These are phyloP conservation scores for Nibea coibor DNA, from an alignment of 2,113 vertebrate genomes.

Conservation along the genomic window DNA sequence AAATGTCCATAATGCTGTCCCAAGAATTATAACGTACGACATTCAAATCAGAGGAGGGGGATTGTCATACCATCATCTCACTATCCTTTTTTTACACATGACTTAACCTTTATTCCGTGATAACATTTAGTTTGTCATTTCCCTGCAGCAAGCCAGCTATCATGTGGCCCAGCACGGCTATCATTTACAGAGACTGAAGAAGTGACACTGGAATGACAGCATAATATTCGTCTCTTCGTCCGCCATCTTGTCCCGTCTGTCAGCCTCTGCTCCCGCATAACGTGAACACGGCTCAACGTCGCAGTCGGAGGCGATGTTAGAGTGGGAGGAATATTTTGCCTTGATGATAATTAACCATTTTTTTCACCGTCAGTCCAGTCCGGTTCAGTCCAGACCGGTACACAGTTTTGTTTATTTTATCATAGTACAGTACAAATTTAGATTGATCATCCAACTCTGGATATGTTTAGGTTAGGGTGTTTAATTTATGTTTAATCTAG, in stretches of 20 bases:
- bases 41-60: not conserved
- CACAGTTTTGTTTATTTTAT: not conserved
- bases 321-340: conserved; percentile 8
- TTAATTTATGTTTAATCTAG: not conserved
- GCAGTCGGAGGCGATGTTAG: conserved; percentile 24
- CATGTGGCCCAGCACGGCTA: conserved; percentile 39
- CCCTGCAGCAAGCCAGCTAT: conserved; percentile 42
- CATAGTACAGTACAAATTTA: not conserved
- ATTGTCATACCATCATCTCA: not conserved
- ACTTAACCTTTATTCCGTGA: conserved; percentile 32
- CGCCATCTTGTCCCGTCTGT: conserved; percentile 48
- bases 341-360: conserved; percentile 12
- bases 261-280: conserved; percentile 14
- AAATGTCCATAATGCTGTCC: not conserved
- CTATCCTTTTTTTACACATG: conserved; percentile 1
- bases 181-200: conserved; percentile 48
- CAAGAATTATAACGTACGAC: too few relatives aligned
- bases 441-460: not conserved
- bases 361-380: not conserved
- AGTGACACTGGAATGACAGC: conserved; percentile 55
- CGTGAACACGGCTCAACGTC: conserved; percentile 26
- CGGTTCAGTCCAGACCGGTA: not conserved
- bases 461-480: not conserved
- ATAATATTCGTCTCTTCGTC: conserved; percentile 55
- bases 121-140: conserved; percentile 53